Conservation (phyloP, 2,888 invertebrate genomes). For the Aphodius sticticus region DNA sequence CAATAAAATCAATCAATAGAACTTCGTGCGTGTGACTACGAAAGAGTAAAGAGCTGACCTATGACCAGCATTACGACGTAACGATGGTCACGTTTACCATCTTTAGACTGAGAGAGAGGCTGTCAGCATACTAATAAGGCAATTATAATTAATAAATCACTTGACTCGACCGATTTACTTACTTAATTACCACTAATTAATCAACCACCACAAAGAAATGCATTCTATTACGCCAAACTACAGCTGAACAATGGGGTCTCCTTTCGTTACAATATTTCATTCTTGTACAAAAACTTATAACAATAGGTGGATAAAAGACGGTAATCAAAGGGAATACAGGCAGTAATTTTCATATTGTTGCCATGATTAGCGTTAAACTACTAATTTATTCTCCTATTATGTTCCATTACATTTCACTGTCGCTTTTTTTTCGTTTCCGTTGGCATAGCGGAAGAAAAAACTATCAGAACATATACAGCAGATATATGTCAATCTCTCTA, state of each 20-base stretch:
- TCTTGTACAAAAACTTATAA: conserved; percentile 6
- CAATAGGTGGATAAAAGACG: background rate
- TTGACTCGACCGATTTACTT: conserved; percentile 20
- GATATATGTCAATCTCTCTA: background rate
- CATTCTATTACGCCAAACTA: conserved; percentile 12
- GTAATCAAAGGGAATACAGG: background rate
- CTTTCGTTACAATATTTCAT: conserved; percentile 12
- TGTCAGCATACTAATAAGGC: conserved; percentile 14
- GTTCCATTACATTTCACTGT: background rate
- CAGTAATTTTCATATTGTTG: background rate
- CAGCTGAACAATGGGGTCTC: conserved; percentile 10
- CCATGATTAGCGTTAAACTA: background rate
- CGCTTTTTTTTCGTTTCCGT: background rate
- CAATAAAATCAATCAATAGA: background rate
- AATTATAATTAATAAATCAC: conserved; percentile 20
- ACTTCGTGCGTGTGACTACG: background rate
- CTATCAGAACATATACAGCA: background rate
- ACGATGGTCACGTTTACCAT: background rate
- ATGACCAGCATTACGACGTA: background rate
- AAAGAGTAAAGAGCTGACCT: background rate
- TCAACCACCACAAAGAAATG: conserved; percentile 22
- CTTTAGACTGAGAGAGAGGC: background rate
- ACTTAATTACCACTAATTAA: conserved; percentile 22
- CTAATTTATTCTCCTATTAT: background rate
- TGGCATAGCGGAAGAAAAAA: background rate